Base-by-base conservation (phyloP, 2,113 vertebrate genomes). In the Ictalurus punctatus region DNA sequence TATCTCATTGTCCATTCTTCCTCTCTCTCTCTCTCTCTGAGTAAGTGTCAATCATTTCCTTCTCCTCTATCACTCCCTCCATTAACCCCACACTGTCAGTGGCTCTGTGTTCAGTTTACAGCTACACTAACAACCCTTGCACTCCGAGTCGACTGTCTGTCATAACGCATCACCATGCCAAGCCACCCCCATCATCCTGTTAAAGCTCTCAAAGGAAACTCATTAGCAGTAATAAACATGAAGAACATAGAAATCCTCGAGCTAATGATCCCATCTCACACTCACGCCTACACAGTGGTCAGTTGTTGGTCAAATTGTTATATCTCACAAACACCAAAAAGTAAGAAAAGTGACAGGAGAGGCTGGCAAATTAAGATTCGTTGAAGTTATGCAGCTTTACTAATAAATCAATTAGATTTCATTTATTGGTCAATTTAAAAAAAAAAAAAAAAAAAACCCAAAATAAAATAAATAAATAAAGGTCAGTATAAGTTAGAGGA, bases 31-130 rank as follows among this genome's bases (percentile, higher is more conserved):
- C 37, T 37, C 1, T 74, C 71, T 54, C 10, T 34, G 34, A 25
- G 10, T 61, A 74, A n/a, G 37, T 59, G 69, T 71, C 34, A 1
- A 16, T 54, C 79, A 48, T 61, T 76, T 40, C 27, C 30, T 5
- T 54, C 78, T 27, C 63, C 81, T n/a, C 7, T 5, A 30, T 85
- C 83, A 84, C 81, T 84, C 44, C 74, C 2, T 82, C 85, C 81
- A 88, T 87, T 87, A 87, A 87, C 54, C n/a, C 84, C 48, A 69
- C 69, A 86, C 78, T 40, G 54, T 89, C 87, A 87, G 80, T 65
- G 13, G 37, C 82, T 91, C 71, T 63, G n/a, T 87, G 84, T 88
- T 86, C 88, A 78, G 67, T 89, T 90, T 87, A 90, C 80, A 71
- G 80, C 85, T 63, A 79, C 56, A 44, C 48, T 85, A 90, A 85